Evolutionary conservation across 2,888 invertebrate genomes (phyloP).

Genomic region (Electrophaes corylata): DNA sequence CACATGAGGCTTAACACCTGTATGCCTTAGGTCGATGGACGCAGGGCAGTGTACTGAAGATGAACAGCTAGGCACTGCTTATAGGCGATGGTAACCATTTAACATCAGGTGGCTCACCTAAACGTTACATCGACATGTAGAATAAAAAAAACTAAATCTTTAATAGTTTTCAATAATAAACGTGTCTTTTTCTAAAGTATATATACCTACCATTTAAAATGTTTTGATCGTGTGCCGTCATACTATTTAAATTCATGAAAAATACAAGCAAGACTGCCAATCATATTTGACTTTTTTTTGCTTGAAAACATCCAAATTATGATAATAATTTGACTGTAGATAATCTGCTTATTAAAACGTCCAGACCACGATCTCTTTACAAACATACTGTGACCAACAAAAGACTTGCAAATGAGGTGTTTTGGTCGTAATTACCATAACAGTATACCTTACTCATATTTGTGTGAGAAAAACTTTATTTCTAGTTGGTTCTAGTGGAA

Average conservation of each 20-base stretch:
- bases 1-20: no score
- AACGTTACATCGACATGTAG: no score
- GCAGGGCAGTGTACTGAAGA: no score
- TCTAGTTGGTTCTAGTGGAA: not conserved
- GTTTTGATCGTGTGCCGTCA: not conserved
- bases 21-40: no score
- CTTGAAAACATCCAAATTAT: no score
- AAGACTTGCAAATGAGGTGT: constrained; percentile 46
- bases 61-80: no score
- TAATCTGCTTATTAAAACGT: constrained; percentile 12
- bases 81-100: no score
- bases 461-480: constrained; percentile 45
- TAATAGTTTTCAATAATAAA: no score
- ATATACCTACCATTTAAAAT: not conserved
- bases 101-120: no score
- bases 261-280: not conserved
- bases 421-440: constrained; percentile 47
- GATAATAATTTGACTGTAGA: not conserved
- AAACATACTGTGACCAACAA: constrained; percentile 19
- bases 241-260: not conserved
- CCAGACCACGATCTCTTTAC: not conserved
- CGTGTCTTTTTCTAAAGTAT: no score
- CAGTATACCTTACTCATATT: constrained; percentile 48
- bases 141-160: no score
- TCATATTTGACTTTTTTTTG: not conserved